phyloP scores from a whole-genome alignment of 2,888 invertebrate species.

The Idaea aversata region DNA sequence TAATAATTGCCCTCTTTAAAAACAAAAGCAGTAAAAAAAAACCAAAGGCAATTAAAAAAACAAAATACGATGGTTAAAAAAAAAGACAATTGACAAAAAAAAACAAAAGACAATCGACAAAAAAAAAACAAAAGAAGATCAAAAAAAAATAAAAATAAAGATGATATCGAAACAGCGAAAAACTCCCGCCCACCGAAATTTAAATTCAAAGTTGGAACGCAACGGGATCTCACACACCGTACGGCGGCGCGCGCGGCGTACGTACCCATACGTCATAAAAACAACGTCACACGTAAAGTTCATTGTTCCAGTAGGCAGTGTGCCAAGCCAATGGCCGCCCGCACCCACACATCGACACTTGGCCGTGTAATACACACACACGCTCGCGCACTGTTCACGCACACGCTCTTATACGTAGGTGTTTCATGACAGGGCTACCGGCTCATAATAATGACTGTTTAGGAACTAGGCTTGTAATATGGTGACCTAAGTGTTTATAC shows the following conservation, averaged over 20 bases:
- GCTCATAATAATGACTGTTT: not conserved
- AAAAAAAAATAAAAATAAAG: not conserved
- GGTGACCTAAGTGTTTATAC: too few species aligned
- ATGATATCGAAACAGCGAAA: not conserved
- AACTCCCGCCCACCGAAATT: not conserved
- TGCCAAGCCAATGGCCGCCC: slow-evolving; percentile 60
- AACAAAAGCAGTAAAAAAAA: not conserved
- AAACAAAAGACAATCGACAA: not conserved
- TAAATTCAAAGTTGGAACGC: slow-evolving; percentile 15
- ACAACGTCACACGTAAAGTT: slow-evolving; percentile 48
- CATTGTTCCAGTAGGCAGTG: slow-evolving; percentile 77
- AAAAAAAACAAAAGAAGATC: not conserved
- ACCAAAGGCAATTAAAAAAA: not conserved
- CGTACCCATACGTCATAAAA: slow-evolving; percentile 53
- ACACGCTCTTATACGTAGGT: slow-evolving; percentile 19
- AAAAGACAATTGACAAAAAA: not conserved
- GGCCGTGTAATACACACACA: slow-evolving; percentile 29
- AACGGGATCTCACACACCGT: slow-evolving; percentile 57
- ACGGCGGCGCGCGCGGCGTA: slow-evolving; percentile 22
- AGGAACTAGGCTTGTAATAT: too few species aligned
- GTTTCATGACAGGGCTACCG: not conserved
- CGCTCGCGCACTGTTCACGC: slow-evolving; percentile 31
- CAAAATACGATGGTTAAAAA: not conserved
- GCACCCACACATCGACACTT: slow-evolving; percentile 37
- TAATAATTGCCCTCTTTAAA: not conserved